phyloP scores from a whole-genome alignment of 2,797 vertebrate species.

The Arrhamphus sclerolepis region DNA sequence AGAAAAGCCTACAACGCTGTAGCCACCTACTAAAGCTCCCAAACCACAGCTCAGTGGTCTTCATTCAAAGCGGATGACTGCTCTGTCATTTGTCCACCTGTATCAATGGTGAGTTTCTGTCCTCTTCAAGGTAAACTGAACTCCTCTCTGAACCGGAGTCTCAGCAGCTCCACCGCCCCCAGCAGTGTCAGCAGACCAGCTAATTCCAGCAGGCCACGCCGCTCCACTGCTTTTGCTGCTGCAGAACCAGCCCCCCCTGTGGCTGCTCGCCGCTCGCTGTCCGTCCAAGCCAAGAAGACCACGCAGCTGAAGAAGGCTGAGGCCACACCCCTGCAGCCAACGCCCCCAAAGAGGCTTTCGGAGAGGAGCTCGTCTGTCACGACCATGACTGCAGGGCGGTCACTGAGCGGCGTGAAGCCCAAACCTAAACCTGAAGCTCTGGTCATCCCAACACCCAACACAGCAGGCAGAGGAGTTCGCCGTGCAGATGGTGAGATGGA shows the following conservation, averaged over 20 bases:
- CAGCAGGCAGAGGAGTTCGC: constrained; percentile 58
- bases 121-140: constrained; percentile 72
- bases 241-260: constrained; percentile 24
- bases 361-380: constrained; percentile 53
- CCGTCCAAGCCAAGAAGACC: constrained; percentile 59
- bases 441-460: constrained; percentile 53
- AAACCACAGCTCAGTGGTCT: no score
- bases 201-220: constrained; percentile 38
- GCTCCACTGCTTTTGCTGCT: constrained; percentile 43
- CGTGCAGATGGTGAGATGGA: constrained; percentile 32
- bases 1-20: no score
- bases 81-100: not conserved
- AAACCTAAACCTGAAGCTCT: constrained; percentile 68
- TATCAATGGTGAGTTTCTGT: constrained; percentile 3
- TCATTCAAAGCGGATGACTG: no score
- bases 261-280: constrained; percentile 53
- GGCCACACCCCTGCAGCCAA: constrained; percentile 47
- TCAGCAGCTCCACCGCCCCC: constrained; percentile 45
- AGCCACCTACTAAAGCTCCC: no score
- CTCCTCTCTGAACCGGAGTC: constrained; percentile 63
- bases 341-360: constrained; percentile 54
- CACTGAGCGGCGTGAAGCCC: constrained; percentile 57
- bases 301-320: constrained; percentile 64
- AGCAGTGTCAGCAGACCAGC: constrained; percentile 44
- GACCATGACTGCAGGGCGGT: constrained; percentile 20